Evolutionary conservation across 2,797 vertebrate genomes (phyloP).

Genomic region (Molossus molossus): DNA sequence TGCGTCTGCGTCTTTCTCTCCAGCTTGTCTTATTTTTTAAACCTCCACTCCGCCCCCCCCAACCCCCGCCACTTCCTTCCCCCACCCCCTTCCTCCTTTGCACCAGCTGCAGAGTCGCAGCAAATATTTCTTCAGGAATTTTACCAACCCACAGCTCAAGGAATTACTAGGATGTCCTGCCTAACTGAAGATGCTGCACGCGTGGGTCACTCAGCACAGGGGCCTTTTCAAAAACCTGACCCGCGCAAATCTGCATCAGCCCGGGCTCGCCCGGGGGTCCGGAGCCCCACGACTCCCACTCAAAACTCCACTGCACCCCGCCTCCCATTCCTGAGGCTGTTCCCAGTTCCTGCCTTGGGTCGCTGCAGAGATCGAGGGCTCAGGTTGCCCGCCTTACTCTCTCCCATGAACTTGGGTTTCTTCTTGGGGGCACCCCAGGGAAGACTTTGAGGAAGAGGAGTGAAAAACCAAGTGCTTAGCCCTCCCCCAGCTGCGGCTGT

Average conservation of each 20-base stretch:
- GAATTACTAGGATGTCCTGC: neutral
- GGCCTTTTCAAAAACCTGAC: neutral
- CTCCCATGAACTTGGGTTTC: neutral
- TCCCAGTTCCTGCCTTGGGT: neutral
- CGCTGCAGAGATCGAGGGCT: neutral
- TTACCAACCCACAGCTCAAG: constrained; percentile 56
- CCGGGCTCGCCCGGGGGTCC: neutral
- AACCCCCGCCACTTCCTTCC: constrained; percentile 68
- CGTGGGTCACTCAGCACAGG: neutral
- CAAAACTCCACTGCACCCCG: neutral
- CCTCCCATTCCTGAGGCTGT: neutral
- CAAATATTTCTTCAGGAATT: constrained; percentile 68
- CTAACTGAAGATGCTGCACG: constrained; percentile 45
- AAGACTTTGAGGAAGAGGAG: neutral
- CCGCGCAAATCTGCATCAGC: neutral
- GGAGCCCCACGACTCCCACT: neutral
- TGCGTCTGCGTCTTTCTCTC: neutral
- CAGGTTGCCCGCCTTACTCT: neutral
- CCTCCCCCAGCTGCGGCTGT: neutral
- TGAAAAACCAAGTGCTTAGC: neutral
- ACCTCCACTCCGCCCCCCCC: constrained; percentile 11
- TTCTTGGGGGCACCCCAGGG: neutral
- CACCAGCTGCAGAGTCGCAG: constrained; percentile 80
- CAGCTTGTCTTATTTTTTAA: constrained; percentile 74
- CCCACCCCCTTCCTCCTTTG: constrained; percentile 74